phyloP scores from a whole-genome alignment of 1,140 invertebrate species.

The Hyles vespertilio region DNA sequence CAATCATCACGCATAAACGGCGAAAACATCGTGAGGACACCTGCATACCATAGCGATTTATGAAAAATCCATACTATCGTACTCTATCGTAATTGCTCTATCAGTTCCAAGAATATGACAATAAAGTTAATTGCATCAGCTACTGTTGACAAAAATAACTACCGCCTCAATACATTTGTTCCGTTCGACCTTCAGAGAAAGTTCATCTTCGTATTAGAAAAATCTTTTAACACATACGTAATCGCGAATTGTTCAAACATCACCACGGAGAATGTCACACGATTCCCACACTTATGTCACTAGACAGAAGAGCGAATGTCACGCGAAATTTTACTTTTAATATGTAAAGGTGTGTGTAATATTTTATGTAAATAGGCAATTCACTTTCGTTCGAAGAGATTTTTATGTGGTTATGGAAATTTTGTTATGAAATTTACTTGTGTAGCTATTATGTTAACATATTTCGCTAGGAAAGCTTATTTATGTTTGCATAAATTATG shows the following conservation, averaged over 20 bases:
- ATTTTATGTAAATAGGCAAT: slow-evolving; percentile 13
- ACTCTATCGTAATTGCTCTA: no score
- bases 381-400: slow-evolving; percentile 14
- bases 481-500: not conserved
- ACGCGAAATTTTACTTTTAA: slow-evolving; percentile 13
- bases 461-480: not conserved
- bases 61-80: no score
- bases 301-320: not conserved
- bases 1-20: no score
- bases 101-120: no score
- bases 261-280: not conserved
- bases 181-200: slow-evolving; percentile 22
- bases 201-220: not conserved
- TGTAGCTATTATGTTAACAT: not conserved
- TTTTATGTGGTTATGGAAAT: slow-evolving; percentile 6
- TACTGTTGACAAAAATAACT: not conserved
- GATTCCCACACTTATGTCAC: slow-evolving; percentile 5
- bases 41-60: no score
- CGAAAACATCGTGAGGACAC: no score
- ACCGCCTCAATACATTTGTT: not conserved
- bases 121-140: no score
- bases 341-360: slow-evolving; percentile 4
- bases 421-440: not conserved
- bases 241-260: slow-evolving; percentile 6
- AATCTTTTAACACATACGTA: slow-evolving; percentile 13